phyloP scores from a whole-genome alignment of 2,113 vertebrate genomes.

The Pseudorasbora parva region DNA sequence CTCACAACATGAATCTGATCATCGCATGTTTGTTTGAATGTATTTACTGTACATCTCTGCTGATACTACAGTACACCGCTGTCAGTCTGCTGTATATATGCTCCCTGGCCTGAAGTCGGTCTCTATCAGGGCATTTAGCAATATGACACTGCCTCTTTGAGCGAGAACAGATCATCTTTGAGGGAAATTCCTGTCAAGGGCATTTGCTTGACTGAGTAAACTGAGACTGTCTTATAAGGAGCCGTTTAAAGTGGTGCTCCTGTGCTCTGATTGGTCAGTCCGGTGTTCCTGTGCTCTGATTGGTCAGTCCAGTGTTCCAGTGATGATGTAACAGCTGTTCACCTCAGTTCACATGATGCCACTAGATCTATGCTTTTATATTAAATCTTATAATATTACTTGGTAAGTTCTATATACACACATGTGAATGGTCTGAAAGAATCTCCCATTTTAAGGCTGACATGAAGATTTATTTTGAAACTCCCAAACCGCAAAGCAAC shows the following conservation, averaged over 20 bases:
- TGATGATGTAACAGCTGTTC: neutral
- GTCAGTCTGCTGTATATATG: neutral
- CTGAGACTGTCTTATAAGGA: neutral
- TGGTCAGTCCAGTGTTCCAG: neutral
- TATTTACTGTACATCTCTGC: neutral
- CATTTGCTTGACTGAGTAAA: neutral
- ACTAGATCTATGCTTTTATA: neutral
- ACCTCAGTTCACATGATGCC: neutral
- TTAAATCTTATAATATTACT: no score
- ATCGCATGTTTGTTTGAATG: neutral
- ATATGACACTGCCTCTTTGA: neutral
- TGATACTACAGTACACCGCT: neutral
- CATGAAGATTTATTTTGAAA: no score
- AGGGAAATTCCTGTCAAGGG: neutral
- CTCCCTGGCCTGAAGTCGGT: neutral
- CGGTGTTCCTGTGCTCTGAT: neutral
- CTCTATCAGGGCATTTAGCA: neutral
- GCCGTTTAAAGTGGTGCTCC: neutral
- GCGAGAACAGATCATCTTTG: neutral
- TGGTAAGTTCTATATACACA: no score
- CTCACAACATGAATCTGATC: conserved; percentile 38
- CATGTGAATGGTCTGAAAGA: no score
- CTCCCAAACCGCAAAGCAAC: no score
- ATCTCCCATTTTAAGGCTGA: no score
- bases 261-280: neutral